Conservation (phyloP, 2,797 vertebrate species). For the Pelobates cultripes region DNA sequence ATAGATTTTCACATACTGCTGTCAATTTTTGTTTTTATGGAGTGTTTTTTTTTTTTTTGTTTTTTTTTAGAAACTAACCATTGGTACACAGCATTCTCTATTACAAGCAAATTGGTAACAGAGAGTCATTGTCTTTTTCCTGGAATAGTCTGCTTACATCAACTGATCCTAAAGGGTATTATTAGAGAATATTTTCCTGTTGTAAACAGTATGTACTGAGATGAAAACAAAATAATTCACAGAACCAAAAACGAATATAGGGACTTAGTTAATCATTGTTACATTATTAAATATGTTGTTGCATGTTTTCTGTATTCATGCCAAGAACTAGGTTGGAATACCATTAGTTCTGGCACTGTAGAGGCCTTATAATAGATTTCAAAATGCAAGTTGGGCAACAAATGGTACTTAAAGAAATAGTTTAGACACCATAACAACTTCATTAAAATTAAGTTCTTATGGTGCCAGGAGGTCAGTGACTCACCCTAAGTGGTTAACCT, state of each 20-base stretch:
- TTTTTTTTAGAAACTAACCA: conserved; percentile 63
- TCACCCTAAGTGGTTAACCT: too few species aligned
- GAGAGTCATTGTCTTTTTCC: conserved; percentile 59
- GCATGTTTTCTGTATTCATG: conserved; percentile 34
- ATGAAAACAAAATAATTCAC: conserved; percentile 29
- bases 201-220: conserved; percentile 30
- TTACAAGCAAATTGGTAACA: conserved; percentile 66
- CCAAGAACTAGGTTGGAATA: conserved; percentile 22
- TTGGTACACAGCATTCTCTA: conserved; percentile 61
- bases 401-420: too few species aligned
- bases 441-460: too few species aligned
- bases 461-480: too few species aligned
- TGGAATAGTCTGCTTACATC: conserved; percentile 63
- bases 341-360: conserved; percentile 24
- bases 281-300: conserved; percentile 35
- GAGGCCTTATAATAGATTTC: conserved; percentile 25
- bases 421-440: too few species aligned
- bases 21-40: conserved; percentile 61
- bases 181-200: conserved; percentile 58
- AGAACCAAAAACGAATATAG: conserved; percentile 6
- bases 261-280: conserved; percentile 3
- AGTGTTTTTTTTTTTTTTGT: conserved; percentile 58
- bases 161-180: conserved; percentile 65
- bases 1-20: conserved; percentile 63
- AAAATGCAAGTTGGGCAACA: neutral